These are phyloP conservation scores for Martes flavigula DNA, from an alignment of 2,797 vertebrate species.

Conservation along the genomic window DNA sequence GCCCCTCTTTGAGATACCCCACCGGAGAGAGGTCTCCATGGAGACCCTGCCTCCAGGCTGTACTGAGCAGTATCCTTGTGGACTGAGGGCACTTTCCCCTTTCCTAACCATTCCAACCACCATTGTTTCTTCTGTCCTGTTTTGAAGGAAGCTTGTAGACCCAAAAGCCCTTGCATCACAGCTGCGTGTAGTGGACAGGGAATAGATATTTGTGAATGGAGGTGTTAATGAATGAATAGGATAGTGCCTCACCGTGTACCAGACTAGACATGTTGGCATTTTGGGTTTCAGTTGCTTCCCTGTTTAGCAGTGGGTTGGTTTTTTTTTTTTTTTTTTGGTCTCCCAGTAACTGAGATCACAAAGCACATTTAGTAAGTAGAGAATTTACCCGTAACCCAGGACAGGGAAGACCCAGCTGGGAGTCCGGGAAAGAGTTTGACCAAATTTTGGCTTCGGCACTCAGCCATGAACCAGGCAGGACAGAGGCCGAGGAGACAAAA, in stretches of 20 bases:
- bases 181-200: background rate
- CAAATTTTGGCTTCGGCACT: constrained; percentile 50
- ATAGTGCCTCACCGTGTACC: background rate
- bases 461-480: constrained; percentile 26
- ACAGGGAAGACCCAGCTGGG: constrained; percentile 27
- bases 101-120: background rate
- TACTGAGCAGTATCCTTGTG: accelerated
- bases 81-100: background rate
- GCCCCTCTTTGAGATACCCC: background rate
- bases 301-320: constrained; percentile 36
- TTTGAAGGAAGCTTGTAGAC: background rate
- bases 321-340: constrained; percentile 4
- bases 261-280: constrained; percentile 13
- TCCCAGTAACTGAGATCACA: constrained; percentile 37
- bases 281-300: constrained; percentile 39
- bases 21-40: background rate
- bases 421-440: constrained; percentile 53
- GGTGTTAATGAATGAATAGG: background rate
- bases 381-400: constrained; percentile 15
- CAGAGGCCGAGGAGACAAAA: constrained; percentile 1
- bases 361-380: constrained; percentile 43
- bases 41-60: background rate
- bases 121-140: background rate
- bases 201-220: constrained; percentile 21
- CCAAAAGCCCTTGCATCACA: background rate